Conservation (phyloP, 2,888 invertebrate genomes). For the Amphipoea lucens region DNA sequence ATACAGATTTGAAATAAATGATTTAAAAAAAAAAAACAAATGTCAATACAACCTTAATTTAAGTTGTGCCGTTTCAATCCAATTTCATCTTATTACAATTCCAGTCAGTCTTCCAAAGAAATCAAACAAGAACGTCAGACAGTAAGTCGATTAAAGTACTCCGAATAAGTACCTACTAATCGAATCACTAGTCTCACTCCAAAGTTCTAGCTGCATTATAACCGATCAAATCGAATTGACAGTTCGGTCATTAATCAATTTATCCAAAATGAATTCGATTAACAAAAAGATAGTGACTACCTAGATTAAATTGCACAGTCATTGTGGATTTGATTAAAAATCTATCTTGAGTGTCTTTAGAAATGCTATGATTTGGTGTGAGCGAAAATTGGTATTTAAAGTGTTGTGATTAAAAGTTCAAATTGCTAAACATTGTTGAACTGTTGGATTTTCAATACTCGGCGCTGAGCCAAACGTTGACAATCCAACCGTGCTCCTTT, state of each 20-base stretch:
- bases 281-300: constrained; percentile 5
- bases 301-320: constrained; percentile 2
- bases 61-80: neutral
- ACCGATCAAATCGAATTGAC: constrained; percentile 32
- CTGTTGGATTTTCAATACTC: neutral
- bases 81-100: neutral
- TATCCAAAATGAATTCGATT: constrained; percentile 17
- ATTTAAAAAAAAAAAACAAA: neutral
- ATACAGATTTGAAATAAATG: neutral
- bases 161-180: constrained; percentile 13
- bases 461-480: neutral
- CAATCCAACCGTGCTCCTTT: neutral
- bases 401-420: neutral
- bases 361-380: constrained; percentile 15
- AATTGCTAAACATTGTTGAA: neutral
- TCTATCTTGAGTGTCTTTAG: constrained; percentile 2
- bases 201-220: constrained; percentile 16
- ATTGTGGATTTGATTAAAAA: constrained; percentile 22
- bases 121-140: neutral
- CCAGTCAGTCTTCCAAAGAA: neutral
- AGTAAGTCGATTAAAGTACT: constrained; percentile 16
- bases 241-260: constrained; percentile 43
- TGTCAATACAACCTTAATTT: neutral
- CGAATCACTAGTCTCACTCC: constrained; percentile 21
- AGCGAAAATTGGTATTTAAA: neutral